Evolutionary conservation across 2,797 vertebrate species (phyloP), one percentile per base, ranked within the genome.

Genomic region (Microctenopoma steveboyesi): DNA sequence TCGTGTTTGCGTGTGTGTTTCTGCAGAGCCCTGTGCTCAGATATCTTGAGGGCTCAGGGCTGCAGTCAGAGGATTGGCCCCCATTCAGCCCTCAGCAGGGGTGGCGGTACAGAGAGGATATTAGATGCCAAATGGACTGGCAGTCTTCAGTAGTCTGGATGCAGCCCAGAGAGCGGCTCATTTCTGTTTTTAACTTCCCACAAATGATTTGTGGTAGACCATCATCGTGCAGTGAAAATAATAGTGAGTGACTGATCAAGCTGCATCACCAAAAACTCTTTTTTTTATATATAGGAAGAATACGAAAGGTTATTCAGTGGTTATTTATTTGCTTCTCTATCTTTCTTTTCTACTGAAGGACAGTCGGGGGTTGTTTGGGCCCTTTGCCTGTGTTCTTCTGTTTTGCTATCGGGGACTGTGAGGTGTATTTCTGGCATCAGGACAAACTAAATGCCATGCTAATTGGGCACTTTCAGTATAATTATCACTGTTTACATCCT

Each of bases 41-140:
- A 60, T 60, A 18, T 74, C 74, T 70, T 15, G 18, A 81, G 71
- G 78, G 52, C 60, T 82, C 64, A 15, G 16, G 33, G 50, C 76
- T 65, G 77, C 83, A 86, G 82, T 78, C 78, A 68, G 70, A 66
- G 48, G 45, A 51, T 72, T 77, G 83, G 74, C 64, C 65, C 77
- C 76, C 62, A 42, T 69, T 86, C 78, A 73, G 74, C 53, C 39
- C 83, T 72, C 71, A 61, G 58, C 53, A 0, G 74, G 88, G 64
- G 64, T 73, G 39, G n/a, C 46, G n/a, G 74, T 40, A 40, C 69
- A 68, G 52, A 78, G 68, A 65, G 69, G 60, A 67, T 68, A 69
- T 70, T 66, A 70, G 54, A 82, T 81, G 82, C 72, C 82, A 81
- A 79, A 80, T 74, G 55, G 80, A 62, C 74, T 69, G 37, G 46